Base-by-base conservation (phyloP, 2,797 vertebrate genomes). In the Xerus rutilus region DNA sequence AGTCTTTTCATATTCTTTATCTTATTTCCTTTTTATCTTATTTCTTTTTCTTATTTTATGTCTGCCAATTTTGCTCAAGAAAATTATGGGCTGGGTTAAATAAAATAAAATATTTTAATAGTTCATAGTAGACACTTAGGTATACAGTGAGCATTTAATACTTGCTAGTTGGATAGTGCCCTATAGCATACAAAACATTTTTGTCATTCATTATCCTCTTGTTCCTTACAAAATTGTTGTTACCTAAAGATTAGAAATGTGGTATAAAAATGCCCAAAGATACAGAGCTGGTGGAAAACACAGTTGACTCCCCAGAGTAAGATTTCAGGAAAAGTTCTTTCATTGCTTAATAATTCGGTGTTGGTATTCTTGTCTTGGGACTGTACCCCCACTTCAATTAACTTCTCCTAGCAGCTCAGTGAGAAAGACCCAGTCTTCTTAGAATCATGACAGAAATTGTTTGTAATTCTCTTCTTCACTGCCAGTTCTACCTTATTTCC, bases 1-100 rank as follows among this genome's bases (percentile, higher is more conserved):
- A 77, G 9, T n/a, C 12, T 84, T 32, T 8, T 83, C 7, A 83
- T 79, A 47, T 43, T 67, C 1, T 92, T 91, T 79, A 52, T 72
- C 30, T 77, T 77, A 72, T 69, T 92, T 96, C 28, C 64, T 91
- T 1, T 78, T 25, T 59, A 59, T 59, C 23, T 59, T 23, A 59
- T 25, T 23, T 77, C 54, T 69, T 76, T 67, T 89, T 97, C 32
- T 64, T 91, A 2, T 78, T 30, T 52, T 93, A n/a, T 86, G 32
- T 72, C 39, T 85, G 69, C 23, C 20, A 83, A 92, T 5, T 17
- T 90, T 74, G 11, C 20, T 54, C 1, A 20, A 43, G 49, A 35
- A 57, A 43, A 43, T 52, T 77, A 25, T 52, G 69, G 4, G 83
- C 18, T 73, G 8, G 3, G 2, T 92, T 92, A 87, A 78, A 64